Evolutionary conservation across 2,113 vertebrate species (phyloP).

Genomic region (Sinocyclocheilus grahami): DNA sequence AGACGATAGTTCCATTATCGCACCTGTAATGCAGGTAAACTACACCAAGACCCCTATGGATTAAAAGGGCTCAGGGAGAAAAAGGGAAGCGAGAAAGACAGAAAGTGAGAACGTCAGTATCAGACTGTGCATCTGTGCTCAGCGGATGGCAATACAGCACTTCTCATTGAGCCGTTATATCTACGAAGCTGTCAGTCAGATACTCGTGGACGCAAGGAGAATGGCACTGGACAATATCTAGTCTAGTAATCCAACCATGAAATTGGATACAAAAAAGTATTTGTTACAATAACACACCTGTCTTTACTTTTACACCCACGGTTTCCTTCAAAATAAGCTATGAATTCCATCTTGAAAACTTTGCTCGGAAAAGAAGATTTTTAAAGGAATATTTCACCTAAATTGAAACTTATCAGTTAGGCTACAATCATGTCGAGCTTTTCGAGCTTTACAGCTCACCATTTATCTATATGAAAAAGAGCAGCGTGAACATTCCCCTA

Average conservation of each 20-base stretch:
- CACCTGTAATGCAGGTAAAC: conserved; percentile 62
- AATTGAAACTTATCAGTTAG: not conserved
- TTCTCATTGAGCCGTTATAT: conserved; percentile 40
- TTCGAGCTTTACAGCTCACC: not conserved
- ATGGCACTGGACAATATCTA: conserved; percentile 48
- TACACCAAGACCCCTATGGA: conserved; percentile 60
- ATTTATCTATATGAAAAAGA: not conserved
- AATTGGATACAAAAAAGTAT: conserved; percentile 45
- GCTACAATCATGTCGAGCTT: not conserved
- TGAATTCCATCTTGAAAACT: not conserved
- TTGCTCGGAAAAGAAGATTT: not conserved
- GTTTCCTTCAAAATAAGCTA: not conserved
- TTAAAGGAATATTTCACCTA: not conserved
- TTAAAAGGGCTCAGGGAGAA: conserved; percentile 50
- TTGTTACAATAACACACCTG: conserved; percentile 29
- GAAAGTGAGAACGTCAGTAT: conserved; percentile 35
- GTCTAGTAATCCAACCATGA: conserved; percentile 47
- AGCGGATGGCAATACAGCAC: conserved; percentile 27
- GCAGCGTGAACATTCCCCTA: not conserved
- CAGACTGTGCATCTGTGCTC: conserved; percentile 43
- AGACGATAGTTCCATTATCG: conserved; percentile 64
- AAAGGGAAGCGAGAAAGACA: conserved; percentile 46
- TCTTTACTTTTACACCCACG: not conserved
- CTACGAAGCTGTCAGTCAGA: conserved; percentile 33
- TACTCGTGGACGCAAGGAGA: conserved; percentile 35